Evolutionary conservation across 2,888 invertebrate species (phyloP), one percentile per base, ranked within the genome.

Genomic region (Synanthedon tipuliformis): DNA sequence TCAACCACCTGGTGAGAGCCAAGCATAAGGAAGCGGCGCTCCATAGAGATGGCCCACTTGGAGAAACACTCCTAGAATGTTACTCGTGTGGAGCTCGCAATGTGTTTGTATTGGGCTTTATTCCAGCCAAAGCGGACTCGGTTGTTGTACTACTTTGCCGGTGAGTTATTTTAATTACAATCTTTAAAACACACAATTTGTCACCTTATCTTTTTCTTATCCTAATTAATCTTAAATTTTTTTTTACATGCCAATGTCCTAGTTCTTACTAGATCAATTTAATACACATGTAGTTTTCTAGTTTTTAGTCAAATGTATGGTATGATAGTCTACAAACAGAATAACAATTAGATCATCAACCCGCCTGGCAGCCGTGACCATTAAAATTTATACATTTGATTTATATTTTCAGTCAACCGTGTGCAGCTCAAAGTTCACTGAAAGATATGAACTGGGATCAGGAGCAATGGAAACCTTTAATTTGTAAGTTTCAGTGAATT

Each of bases 361-460:
- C 34, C 3, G 34, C 34, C 34, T 34, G 34, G 3, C 10, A 10
- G 3, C 34, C 1, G 10, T 8, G 34, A 34, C 10, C 34, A 34
- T 34, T 10, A 34, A 34, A 10, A 10, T 5, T 8, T 8, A 1
- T 34, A 27, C 8, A 2, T 45, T 13, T 3, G n/a, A 45, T 50
- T 3, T 51, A 16, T 49, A 48, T 54, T 80, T 76, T 45, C 66
- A 90, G 89, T 1, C 98, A 98, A 83, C 99, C 99, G 3, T 99
- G 99, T 85, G 98, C 99, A 34, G 96, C 98, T 4, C 97, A 98
- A 75, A 97, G 95, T 72, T 97, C 97, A 12, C 88, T 99, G 48
- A 99, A 99, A 83, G 99, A 99, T 73, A 97, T 98, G 96, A 99
- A 98, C 79, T 99, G 99, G 96, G 98, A 99, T 84, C 98, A 98